Base-by-base conservation (phyloP, 2,113 vertebrate species). In the Cochlearius cochlearius region DNA sequence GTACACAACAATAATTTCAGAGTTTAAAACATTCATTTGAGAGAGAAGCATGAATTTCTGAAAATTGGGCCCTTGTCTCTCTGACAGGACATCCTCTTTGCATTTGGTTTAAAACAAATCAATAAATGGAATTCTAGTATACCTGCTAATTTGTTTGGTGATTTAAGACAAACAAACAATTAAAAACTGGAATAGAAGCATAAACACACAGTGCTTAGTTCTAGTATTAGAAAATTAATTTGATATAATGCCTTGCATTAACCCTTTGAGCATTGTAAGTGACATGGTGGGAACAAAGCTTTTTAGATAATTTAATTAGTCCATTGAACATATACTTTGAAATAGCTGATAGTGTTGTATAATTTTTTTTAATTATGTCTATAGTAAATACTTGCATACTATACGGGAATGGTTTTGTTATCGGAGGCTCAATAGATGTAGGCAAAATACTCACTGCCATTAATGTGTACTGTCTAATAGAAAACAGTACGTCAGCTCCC, bases 181-280 rank as follows among this genome's bases (percentile, higher is more conserved):
- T 94, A 91, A 98, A 98, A 98, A 98, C 98, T 98, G 98, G 98
- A 98, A 98, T 97, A 98, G 97, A 98, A 98, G 97, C 98, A 98
- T 98, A 97, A 97, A 98, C 90, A 97, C 91, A 95, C 96, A 97
- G 96, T 98, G 97, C 98, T 98, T 98, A 97, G 96, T 98, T 98
- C 97, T 98, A 98, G 96, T 97, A 81, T 93, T 98, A 98, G 96
- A 95, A 96, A 96, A 95, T 97, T 98, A 94, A 97, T 98, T 98
- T 98, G 85, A 97, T 97, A 96, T 98, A 98, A 98, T 97, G 96
- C 97, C 97, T 98, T 98, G 98, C 94, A 97, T 98, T 98, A 98
- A 98, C 98, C 98, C 98, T 98, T 98, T 98, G 98, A 98, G 98
- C 98, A 98, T 98, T 98, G 98, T 98, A 98, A 98, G 93, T 96